These are phyloP conservation scores for Leucania comma DNA, from an alignment of 2,888 invertebrate genomes.

Conservation along the genomic window DNA sequence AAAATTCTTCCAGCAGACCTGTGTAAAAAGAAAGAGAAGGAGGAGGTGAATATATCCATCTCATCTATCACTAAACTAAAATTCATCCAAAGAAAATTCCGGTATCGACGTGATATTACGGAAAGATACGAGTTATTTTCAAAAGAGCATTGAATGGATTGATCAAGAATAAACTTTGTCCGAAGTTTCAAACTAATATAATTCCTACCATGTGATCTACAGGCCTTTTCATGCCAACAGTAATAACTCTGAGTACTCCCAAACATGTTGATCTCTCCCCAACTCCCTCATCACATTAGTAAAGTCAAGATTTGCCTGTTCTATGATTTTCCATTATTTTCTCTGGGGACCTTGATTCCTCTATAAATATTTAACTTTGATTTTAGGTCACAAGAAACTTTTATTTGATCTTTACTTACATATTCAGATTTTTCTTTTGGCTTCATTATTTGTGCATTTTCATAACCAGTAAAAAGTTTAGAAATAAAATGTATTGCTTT, in stretches of 20 bases:
- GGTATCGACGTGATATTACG: too few species aligned
- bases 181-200: background rate
- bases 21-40: too few species aligned
- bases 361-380: background rate
- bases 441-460: too few species aligned
- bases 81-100: too few species aligned
- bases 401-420: background rate
- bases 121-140: too few species aligned
- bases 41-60: too few species aligned
- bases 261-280: constrained; percentile 25
- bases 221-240: background rate
- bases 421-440: background rate
- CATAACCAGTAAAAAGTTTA: too few species aligned
- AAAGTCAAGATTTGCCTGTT: constrained; percentile 27
- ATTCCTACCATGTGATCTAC: background rate
- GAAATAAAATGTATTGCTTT: too few species aligned
- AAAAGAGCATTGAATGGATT: background rate
- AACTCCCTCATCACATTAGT: constrained; percentile 52
- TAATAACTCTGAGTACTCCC: background rate
- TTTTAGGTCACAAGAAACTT: background rate
- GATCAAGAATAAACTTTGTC: background rate
- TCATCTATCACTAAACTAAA: too few species aligned
- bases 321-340: constrained; percentile 15
- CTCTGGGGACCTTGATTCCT: constrained; percentile 32
- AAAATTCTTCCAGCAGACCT: too few species aligned